Conservation (phyloP, 2,888 invertebrate genomes). For the Leptothorax acervorum region DNA sequence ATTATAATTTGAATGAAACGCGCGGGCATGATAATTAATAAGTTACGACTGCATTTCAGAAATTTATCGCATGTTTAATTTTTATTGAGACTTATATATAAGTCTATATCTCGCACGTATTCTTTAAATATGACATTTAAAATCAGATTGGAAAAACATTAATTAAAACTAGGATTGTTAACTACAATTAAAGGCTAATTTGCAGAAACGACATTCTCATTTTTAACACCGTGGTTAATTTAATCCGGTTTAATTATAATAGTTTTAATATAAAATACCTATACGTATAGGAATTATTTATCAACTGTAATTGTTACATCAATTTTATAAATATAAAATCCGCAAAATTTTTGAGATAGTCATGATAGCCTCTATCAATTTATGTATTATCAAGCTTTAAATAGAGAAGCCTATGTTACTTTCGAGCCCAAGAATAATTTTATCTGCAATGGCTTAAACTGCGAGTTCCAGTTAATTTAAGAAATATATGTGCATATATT, state of each 20-base stretch:
- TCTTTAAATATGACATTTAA: not conserved
- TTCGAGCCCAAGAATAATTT: not conserved
- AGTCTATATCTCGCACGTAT: not conserved
- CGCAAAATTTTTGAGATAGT: not conserved
- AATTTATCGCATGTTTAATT: slow-evolving; percentile 35
- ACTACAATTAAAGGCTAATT: not conserved
- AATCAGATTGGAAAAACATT: not conserved
- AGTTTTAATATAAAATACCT: not conserved
- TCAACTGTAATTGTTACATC: not conserved
- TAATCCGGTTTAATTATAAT: not conserved
- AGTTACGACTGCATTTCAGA: slow-evolving; percentile 8
- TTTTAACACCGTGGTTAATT: not conserved
- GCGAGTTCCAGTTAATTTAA: slow-evolving; percentile 3
- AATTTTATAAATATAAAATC: not conserved
- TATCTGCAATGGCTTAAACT: not conserved
- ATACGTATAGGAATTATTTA: not conserved
- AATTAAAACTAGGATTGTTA: not conserved
- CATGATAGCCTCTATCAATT: not conserved
- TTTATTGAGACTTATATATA: not conserved
- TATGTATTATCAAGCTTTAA: not conserved
- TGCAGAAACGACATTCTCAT: not conserved
- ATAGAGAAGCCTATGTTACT: not conserved
- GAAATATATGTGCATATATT: slow-evolving; percentile 10
- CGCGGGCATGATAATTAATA: slow-evolving; percentile 26
- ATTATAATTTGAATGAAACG: not conserved